phyloP scores from a whole-genome alignment of 2,797 vertebrate species.

The Agapornis canus region DNA sequence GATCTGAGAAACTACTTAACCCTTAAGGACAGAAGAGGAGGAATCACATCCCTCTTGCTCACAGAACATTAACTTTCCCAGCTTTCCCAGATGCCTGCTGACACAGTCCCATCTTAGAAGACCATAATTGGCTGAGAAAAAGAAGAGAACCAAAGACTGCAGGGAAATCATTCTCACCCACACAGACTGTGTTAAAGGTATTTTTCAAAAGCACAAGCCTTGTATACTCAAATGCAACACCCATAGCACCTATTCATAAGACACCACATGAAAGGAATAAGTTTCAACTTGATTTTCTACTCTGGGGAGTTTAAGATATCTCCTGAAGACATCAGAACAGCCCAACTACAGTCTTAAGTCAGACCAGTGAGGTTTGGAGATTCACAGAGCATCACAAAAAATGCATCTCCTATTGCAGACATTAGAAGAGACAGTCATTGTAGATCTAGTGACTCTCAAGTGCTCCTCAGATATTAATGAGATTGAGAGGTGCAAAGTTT shows the following conservation, averaged over 20 bases:
- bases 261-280: conserved; percentile 53
- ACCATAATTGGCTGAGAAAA: neutral
- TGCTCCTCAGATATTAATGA: neutral
- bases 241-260: neutral
- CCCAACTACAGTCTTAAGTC: neutral
- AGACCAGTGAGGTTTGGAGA: neutral
- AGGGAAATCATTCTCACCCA: neutral
- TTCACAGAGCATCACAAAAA: conserved; percentile 16
- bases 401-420: neutral
- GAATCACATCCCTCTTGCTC: neutral
- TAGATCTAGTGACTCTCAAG: neutral
- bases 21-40: neutral
- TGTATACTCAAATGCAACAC: neutral
- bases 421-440: neutral
- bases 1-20: neutral
- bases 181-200: conserved; percentile 35
- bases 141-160: neutral
- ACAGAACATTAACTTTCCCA: neutral
- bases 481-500: neutral
- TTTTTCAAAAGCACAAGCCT: conserved; percentile 10
- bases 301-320: neutral
- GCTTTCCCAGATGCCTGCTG: neutral
- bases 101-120: neutral
- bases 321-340: conserved; percentile 12
- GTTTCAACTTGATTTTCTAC: conserved; percentile 58